Percentiles rank a stretch among this genome's conserved stretches.
phyloP scores from a whole-genome alignment of 2,113 vertebrate genomes.

The Rhea americana region DNA sequence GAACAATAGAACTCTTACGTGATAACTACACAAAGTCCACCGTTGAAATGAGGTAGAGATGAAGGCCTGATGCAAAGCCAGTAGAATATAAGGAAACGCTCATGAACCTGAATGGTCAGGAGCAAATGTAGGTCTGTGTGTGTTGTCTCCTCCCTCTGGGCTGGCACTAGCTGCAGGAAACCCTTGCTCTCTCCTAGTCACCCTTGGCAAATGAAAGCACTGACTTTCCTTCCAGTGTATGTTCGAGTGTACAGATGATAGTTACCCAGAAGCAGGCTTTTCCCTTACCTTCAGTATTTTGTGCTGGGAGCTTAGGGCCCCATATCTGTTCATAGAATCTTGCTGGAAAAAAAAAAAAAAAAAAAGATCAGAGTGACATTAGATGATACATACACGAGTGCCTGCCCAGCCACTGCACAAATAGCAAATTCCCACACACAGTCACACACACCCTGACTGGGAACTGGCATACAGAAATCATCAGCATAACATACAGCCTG shows the following conservation, averaged over 20 bases:
- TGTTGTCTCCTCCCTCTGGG: not conserved
- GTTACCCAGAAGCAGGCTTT: accelerated
- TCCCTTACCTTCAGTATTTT: constrained; percentile 76
- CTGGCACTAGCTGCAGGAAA: not conserved
- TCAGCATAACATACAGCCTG: accelerated
- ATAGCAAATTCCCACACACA: accelerated
- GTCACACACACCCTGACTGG: not conserved
- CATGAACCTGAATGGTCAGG: not conserved
- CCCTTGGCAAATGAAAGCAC: not conserved
- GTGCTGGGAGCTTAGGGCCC: constrained; percentile 76
- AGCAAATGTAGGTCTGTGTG: not conserved
- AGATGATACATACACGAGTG: not conserved
- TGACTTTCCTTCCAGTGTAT: not conserved
- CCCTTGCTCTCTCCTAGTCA: not conserved
- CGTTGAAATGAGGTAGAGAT: not conserved
- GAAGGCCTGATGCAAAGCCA: not conserved
- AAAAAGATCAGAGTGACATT: not conserved
- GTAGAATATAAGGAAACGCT: not conserved
- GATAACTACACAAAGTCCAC: not conserved
- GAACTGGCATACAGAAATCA: accelerated
- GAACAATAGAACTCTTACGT: not conserved
- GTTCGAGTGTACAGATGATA: accelerated
- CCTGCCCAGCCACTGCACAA: not conserved
- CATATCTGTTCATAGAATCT: constrained; percentile 79
- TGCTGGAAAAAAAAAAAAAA: constrained; percentile 62